Evolutionary conservation across 2,797 vertebrate species (phyloP), one percentile per base, ranked within the genome.

Genomic region (Sitta carolinensis): DNA sequence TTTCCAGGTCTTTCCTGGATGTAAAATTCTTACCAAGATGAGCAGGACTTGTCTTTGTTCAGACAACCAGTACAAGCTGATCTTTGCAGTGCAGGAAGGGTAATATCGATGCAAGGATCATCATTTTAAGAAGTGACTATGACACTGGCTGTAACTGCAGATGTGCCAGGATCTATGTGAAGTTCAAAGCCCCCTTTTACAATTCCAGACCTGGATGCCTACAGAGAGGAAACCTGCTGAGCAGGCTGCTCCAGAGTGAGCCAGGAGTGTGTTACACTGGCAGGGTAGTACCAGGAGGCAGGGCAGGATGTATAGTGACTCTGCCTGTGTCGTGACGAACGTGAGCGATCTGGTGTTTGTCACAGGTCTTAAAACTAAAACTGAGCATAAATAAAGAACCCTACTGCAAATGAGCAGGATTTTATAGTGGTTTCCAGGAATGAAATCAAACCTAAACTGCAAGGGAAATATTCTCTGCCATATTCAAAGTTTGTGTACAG

Each of bases 341-440:
- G 4, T 84, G 74, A 85, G 87, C 85, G 90, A 74, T 92, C 87
- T 95, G 94, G 92, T 82, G 92, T 95, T 95, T 94, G 90, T 96
- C 94, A 97, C 52, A 85, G 84, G 77, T 92, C 83, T 96, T 94
- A 89, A 96, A 96, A 93, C 61, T 94, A 94, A 83, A 83, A 75
- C 77, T 3, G 2, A 90, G 55, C 47, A 40, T 93, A 96, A 94
- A 93, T 91, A 92, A 92, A 88, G 72, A 91, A 38, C 42, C 27
- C 45, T 63, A 54, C 78, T 13, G 2, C 59, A 82, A 95, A 50
- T 4, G 4, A 93, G 76, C 63, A 52, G 62, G 52, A 67, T 92
- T 91, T 89, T 80, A 52, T 77, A 79, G 90, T 1, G 4, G 59
- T 94, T 96, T 95, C 76, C 66, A 94, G 84, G 84, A 84, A 74